Conservation (phyloP, 2,113 vertebrate species). For the Himantopus leucocephalus region DNA sequence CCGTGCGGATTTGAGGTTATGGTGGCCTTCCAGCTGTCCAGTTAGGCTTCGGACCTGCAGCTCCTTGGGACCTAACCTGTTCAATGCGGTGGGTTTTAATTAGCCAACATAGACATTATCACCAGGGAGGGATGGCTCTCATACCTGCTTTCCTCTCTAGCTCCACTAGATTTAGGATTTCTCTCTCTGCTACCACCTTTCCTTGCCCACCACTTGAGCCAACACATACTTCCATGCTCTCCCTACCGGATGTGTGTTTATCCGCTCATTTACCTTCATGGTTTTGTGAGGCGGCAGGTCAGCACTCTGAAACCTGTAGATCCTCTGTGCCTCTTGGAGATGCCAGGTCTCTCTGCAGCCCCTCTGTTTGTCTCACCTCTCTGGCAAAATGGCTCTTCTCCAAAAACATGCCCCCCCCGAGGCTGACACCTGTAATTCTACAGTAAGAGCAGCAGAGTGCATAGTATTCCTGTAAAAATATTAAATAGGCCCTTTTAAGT, state of each 20-base stretch:
- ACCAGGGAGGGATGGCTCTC: neutral
- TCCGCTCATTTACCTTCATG: neutral
- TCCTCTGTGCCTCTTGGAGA: neutral
- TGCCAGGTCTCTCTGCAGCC: neutral
- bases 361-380: neutral
- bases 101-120: neutral
- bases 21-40: neutral
- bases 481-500: conserved; percentile 1
- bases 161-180: neutral
- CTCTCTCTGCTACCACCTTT: neutral
- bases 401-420: neutral
- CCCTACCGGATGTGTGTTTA: fast-evolving
- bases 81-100: neutral
- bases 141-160: neutral
- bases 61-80: neutral
- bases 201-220: neutral
- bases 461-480: conserved; percentile 55
- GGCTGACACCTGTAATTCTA: conserved; percentile 51
- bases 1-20: fast-evolving
- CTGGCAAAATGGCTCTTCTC: neutral
- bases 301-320: neutral
- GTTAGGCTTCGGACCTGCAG: neutral
- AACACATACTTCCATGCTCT: fast-evolving
- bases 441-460: conserved; percentile 49
- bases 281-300: neutral